Evolutionary conservation across 2,113 vertebrate species (phyloP), one percentile per base, ranked within the genome.

Genomic region (Antechinus flavipes): DNA sequence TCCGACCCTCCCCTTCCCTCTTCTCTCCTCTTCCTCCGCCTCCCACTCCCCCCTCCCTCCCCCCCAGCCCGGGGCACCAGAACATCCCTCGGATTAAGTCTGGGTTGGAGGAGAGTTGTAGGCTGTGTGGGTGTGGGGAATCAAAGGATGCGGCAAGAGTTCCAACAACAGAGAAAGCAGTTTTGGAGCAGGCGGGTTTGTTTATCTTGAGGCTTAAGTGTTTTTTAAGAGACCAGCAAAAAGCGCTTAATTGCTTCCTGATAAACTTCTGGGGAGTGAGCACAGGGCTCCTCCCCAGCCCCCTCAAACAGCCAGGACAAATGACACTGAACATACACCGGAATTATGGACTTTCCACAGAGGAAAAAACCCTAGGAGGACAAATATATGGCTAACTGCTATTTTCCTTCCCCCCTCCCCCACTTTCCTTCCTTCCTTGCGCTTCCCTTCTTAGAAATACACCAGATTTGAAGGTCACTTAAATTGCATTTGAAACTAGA

Each of bases 61-160:
- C 16, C 16, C 93, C 84, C 5, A 46, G 95, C 95, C 89, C 93
- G 93, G 91, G 94, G 94, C 96, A 97, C 93, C 95, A 97, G 95
- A 93, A 92, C 95, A 97, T 95, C 94, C 96, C 97, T 94, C 95
- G 96, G 95, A 92, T 95, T 58, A n/a, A 2, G 94, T 95, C 91
- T 91, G 0, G 50, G 35, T 96, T 95, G 96, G 92, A 96, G 89
- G 93, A 25, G 55, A 58, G 90, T 54, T 35, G 42, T 50, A n/a
- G 92, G 58, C 68, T 52, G n/a, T 42, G 91, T 90, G 5, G 25
- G 50, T 54, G 53, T 92, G n/a, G 47, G 93, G 76, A 94, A 95
- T 19, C 90, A 7, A 56, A 0, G 90, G 90, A n/a, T n/a, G 91
- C 89, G 12, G 90, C 92, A 11, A 35, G 23, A 90, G 35, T 90